phyloP scores from a whole-genome alignment of 2,113 vertebrate genomes.

The Oryzias woworae region DNA sequence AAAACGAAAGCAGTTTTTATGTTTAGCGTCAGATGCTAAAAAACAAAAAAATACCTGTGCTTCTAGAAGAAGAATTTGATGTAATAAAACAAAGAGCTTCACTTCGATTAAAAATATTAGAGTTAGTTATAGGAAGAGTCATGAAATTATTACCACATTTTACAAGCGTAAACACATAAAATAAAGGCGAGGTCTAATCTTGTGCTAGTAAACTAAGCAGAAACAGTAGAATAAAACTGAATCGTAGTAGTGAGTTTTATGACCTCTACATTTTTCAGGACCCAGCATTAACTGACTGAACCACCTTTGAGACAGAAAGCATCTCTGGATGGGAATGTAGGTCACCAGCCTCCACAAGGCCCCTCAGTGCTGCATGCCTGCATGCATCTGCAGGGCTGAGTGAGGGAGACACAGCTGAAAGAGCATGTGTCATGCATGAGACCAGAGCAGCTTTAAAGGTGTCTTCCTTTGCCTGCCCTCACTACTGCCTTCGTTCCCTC shows the following conservation, averaged over 20 bases:
- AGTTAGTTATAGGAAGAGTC: too few species aligned
- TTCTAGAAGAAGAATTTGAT: too few species aligned
- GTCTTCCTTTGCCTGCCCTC: conserved; percentile 37
- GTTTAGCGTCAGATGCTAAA: too few species aligned
- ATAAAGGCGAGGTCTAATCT: too few species aligned
- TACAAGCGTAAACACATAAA: too few species aligned
- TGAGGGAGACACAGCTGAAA: conserved; percentile 18
- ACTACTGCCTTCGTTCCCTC: neutral
- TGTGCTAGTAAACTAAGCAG: neutral
- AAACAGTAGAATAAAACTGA: neutral
- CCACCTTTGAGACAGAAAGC: neutral
- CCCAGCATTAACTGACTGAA: conserved; percentile 15
- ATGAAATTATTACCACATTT: too few species aligned
- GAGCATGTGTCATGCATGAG: conserved; percentile 38
- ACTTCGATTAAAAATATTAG: too few species aligned
- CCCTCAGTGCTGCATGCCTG: conserved; percentile 12
- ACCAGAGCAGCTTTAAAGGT: conserved; percentile 48
- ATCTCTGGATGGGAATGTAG: conserved; percentile 32
- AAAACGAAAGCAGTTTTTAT: too few species aligned
- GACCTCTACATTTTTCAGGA: neutral
- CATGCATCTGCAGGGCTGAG: neutral
- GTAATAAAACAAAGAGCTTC: too few species aligned
- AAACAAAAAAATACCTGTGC: too few species aligned
- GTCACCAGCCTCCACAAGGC: conserved; percentile 38
- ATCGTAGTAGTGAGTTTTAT: neutral